Evolutionary conservation across 2,888 invertebrate species (phyloP).

Genomic region (Drosophila limbata): DNA sequence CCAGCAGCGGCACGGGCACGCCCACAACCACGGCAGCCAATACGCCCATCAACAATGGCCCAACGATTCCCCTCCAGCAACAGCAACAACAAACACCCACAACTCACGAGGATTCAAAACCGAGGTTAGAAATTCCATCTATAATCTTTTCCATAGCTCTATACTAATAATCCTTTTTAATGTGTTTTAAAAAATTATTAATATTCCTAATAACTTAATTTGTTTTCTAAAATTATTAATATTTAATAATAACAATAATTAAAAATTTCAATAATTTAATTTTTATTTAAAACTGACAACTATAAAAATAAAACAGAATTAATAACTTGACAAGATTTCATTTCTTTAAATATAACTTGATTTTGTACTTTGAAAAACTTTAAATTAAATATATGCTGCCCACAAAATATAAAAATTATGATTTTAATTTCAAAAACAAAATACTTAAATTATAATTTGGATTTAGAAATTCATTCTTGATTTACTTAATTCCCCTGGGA

Average conservation of each 20-base stretch:
- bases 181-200: not conserved
- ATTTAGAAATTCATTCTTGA: not conserved
- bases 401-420: too few relatives aligned
- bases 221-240: not conserved
- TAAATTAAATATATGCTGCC: not conserved
- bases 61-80: slow-evolving; percentile 39
- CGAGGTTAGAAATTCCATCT: slow-evolving; percentile 85
- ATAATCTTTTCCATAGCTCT: not conserved
- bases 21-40: slow-evolving; percentile 47
- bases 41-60: slow-evolving; percentile 58
- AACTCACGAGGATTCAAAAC: slow-evolving; percentile 86
- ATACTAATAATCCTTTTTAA: not conserved
- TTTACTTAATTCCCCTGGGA: slow-evolving; percentile 1
- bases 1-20: slow-evolving; percentile 64
- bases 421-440: too few relatives aligned
- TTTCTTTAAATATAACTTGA: not conserved
- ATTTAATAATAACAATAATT: too few relatives aligned
- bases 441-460: too few relatives aligned
- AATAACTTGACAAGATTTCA: not conserved
- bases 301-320: not conserved
- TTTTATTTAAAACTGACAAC: slow-evolving; percentile 1
- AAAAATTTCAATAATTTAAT: not conserved
- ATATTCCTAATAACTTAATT: not conserved
- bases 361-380: not conserved
- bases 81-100: slow-evolving; percentile 71